Conservation (phyloP, 2,113 vertebrate genomes). For the Catagonus wagneri region DNA sequence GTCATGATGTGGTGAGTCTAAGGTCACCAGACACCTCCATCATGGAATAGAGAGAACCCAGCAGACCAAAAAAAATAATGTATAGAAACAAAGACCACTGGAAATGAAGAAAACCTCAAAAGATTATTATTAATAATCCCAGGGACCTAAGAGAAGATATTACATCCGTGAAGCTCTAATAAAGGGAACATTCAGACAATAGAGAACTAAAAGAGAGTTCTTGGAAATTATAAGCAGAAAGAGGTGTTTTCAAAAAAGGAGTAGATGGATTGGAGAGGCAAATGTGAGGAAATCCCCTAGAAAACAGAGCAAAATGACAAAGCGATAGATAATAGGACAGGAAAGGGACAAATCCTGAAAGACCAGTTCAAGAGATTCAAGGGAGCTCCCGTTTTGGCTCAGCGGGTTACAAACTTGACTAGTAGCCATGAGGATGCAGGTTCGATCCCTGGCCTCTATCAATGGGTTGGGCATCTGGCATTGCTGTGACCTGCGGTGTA, state of each 20-base stretch:
- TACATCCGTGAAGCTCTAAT: not conserved
- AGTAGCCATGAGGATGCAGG: too few relatives aligned
- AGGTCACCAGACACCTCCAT: not conserved
- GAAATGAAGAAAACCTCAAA: not conserved
- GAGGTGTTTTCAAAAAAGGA: not conserved
- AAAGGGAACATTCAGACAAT: not conserved
- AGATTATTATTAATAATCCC: not conserved
- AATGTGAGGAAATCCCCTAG: not conserved
- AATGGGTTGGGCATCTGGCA: too few relatives aligned
- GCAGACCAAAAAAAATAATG: not conserved
- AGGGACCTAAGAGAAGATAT: not conserved
- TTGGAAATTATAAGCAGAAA: constrained; percentile 13
- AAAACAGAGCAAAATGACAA: constrained; percentile 35
- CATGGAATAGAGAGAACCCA: not conserved
- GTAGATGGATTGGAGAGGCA: not conserved
- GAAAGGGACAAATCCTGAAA: not conserved
- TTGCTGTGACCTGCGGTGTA: too few relatives aligned
- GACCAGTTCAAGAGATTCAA: not conserved
- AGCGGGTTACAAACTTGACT: too few relatives aligned
- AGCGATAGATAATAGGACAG: not conserved
- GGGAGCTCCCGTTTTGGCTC: too few relatives aligned
- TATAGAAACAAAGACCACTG: not conserved
- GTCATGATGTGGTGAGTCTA: not conserved
- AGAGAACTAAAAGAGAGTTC: not conserved
- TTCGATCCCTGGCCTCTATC: too few relatives aligned